A percentile compares a stretch with the other conserved stretches of the same genome.
phyloP scores from a whole-genome alignment of 2,113 vertebrate species.

The Myotis yumanensis region DNA sequence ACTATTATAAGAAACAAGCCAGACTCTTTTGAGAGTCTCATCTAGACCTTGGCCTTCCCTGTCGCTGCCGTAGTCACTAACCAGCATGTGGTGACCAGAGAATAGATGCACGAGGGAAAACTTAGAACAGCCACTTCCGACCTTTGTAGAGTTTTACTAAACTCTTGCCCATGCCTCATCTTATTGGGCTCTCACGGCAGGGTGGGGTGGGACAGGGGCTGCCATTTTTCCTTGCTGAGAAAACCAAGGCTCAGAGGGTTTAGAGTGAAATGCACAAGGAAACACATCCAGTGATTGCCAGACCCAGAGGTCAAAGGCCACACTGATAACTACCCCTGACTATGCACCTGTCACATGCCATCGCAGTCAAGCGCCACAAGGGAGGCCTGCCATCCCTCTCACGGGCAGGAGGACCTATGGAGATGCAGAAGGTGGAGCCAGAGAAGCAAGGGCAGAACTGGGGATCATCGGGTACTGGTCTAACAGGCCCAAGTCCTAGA shows the following conservation, averaged over 20 bases:
- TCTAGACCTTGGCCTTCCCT: background rate
- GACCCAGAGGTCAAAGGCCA: background rate
- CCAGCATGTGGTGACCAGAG: background rate
- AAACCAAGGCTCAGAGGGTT: background rate
- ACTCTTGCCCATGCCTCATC: background rate
- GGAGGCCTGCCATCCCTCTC: background rate
- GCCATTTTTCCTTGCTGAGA: background rate
- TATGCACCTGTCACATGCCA: accelerated
- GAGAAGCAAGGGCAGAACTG: accelerated
- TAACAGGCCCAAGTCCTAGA: no score
- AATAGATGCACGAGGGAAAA: background rate
- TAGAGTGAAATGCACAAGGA: background rate
- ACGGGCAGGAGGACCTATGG: accelerated
- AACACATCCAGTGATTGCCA: background rate
- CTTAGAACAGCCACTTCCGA: background rate
- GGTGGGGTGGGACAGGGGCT: background rate
- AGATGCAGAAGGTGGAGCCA: background rate
- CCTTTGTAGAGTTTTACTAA: no score
- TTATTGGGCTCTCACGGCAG: background rate
- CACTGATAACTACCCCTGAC: accelerated
- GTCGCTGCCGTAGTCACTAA: background rate
- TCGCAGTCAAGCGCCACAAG: background rate
- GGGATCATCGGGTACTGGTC: accelerated
- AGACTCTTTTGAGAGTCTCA: background rate
- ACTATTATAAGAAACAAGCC: background rate